Conservation (phyloP, 2,888 invertebrate genomes). For the Aethes cnicana region DNA sequence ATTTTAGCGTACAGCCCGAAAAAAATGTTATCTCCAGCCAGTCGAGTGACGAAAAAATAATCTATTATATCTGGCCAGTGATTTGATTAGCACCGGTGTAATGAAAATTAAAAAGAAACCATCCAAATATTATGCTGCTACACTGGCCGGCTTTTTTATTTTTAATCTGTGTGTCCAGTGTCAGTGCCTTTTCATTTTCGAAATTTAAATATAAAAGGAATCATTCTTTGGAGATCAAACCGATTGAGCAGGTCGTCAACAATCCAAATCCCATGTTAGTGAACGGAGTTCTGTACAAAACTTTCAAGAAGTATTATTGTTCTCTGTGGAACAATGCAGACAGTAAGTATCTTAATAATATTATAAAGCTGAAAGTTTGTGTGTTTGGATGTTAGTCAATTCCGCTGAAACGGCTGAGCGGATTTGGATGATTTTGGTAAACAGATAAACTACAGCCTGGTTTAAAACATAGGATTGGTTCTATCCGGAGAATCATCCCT, state of each 20-base stretch:
- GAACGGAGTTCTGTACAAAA: slow-evolving; percentile 14
- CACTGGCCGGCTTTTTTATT: neutral
- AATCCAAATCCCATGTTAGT: neutral
- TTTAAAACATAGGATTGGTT: no score
- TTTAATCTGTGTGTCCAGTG: slow-evolving; percentile 6
- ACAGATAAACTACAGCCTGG: no score
- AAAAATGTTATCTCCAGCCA: slow-evolving; percentile 4
- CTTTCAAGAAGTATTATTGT: slow-evolving; percentile 19
- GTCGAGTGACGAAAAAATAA: neutral
- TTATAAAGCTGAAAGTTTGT: no score
- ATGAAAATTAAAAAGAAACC: neutral
- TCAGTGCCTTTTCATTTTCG: neutral
- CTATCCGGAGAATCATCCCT: no score
- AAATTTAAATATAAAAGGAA: neutral
- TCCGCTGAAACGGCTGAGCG: no score
- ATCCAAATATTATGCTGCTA: neutral
- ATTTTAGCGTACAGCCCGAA: no score
- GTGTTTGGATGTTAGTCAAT: no score
- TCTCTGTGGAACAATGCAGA: neutral
- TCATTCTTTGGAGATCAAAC: neutral
- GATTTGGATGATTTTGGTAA: no score
- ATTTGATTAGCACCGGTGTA: slow-evolving; percentile 13
- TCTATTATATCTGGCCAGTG: slow-evolving; percentile 15
- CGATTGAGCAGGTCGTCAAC: slow-evolving; percentile 1
- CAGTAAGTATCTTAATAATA: no score